Base-by-base conservation (phyloP, 2,888 invertebrate genomes). In the Tetragonula carbonaria region DNA sequence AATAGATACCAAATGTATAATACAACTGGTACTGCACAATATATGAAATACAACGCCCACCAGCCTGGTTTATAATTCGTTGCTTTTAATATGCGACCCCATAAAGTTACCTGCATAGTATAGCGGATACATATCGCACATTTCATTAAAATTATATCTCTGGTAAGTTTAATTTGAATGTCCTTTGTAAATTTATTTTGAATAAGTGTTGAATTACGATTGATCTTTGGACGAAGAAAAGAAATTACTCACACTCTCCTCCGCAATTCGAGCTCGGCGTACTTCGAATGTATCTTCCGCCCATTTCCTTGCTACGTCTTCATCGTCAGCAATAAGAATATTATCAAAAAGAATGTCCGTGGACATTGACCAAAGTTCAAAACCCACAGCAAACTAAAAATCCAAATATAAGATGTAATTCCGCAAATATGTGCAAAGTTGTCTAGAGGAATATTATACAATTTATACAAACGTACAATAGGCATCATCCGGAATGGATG, bases 331-430 rank as follows among this genome's bases (percentile, higher is more conserved):
- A 82, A 99, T 96, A 84, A 99, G 95, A 78, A 99, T 96, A 95
- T 99, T 99, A 95, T 99, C 99, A 95, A 99, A 99, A 80, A 98
- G 95, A 90, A 99, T 98, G 92, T 97, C 96, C 85, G 98, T 97
- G 0, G 98, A 98, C 98, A 99, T 99, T 8, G 99, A 99, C 99
- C 99, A 99, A 86, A 99, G 95, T 95, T 99, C 99, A 94, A 99
- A 97, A 28, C 99, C 99, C 78, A 99, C 96, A 33, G 99, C 99
- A 93, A 96, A 96, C 99, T 99, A 93, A 0, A 78, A 72, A 63
- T 23, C 0, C 4, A 72, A 53, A 53, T 21, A 11, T 45, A 18
- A 66, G 18, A 16, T 4, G 23, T 6, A 63, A 14, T n/a, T 6
- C 2, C 45, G 8, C 4, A n/a, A 23, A 75, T n/a, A 33, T 66